phyloP scores from a whole-genome alignment of 2,888 invertebrate species.

The Eueremaeus valkanovi region DNA sequence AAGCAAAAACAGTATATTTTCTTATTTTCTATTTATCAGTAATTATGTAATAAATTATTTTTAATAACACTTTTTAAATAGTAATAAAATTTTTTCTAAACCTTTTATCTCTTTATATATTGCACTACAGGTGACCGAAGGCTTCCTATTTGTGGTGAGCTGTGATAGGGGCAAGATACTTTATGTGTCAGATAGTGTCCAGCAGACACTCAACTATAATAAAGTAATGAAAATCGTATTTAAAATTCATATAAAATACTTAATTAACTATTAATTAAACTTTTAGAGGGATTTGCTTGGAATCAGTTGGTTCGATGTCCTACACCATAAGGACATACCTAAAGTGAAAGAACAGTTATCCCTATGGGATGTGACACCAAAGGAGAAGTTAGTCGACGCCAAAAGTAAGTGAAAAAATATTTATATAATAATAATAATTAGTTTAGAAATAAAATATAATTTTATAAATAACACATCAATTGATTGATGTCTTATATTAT shows the following conservation, averaged over 20 bases:
- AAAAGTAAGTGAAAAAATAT: conserved; percentile 65
- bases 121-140: conserved; percentile 71
- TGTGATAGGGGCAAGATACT: conserved; percentile 86
- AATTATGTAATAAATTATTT: too few species aligned
- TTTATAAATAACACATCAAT: too few species aligned
- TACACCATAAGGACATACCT: conserved; percentile 89
- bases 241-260: background rate
- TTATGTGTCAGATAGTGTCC: conserved; percentile 84
- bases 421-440: too few species aligned
- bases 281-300: conserved; percentile 75
- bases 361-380: conserved; percentile 78
- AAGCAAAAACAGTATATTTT: too few species aligned
- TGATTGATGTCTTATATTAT: too few species aligned
- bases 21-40: too few species aligned
- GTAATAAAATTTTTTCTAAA: too few species aligned
- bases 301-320: conserved; percentile 87
- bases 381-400: conserved; percentile 84
- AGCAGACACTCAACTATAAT: conserved; percentile 71
- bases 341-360: conserved; percentile 93
- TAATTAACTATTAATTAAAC: conserved; percentile 41
- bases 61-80: too few species aligned
- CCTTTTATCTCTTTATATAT: too few species aligned
- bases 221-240: conserved; percentile 59
- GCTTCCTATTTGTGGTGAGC: conserved; percentile 85
- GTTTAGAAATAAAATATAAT: too few species aligned